Base-by-base conservation (phyloP, 2,797 vertebrate species). In the Hypotaenidia philippensis region DNA sequence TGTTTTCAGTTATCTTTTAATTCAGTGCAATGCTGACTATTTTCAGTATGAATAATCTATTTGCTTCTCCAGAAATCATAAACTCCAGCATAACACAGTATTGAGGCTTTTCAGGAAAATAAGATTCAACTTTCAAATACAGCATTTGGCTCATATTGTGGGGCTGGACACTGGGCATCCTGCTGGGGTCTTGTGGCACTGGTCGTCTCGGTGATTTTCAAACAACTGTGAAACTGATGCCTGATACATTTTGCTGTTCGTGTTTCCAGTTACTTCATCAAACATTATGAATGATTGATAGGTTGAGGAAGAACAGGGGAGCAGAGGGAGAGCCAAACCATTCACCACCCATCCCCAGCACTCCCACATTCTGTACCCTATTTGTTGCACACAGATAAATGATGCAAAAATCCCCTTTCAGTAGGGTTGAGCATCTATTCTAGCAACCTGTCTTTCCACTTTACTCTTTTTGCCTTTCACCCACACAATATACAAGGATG, bases 1-100 rank as follows among this genome's bases (percentile, higher is more conserved):
- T 59, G 57, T 69, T 95, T 84, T 64, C 64, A 81, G 34, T 87
- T 64, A 76, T 55, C 19, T 89, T 85, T 83, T 72, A 63, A 79
- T 81, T 74, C 40, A 71, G 27, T 74, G 76, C 81, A 83, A 32
- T 50, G 45, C 45, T 88, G 77, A 78, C 41, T 90, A 14, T 26
- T 89, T 41, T 26, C 75, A 92, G 60, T 18, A 50, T 21, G 71
- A 95, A 57, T 66, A 87, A 87, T 7, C 12, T 77, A 74, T 84
- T 45, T 85, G 36, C n/a, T 55, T 31, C 76, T 83, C 72, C 77
- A 89, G 63, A 88, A 88, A 70, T 57, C 53, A 45, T 66, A 45
- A 61, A 66, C 57, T 68, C 10, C 29, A 76, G 16, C 83, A 83
- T 74, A 84, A 68, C 14, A 60, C 5, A 41, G 40, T 40, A 45